Evolutionary conservation across 2,888 invertebrate species (phyloP), one percentile per base, ranked within the genome.

Genomic region (Hydriomena furcata): DNA sequence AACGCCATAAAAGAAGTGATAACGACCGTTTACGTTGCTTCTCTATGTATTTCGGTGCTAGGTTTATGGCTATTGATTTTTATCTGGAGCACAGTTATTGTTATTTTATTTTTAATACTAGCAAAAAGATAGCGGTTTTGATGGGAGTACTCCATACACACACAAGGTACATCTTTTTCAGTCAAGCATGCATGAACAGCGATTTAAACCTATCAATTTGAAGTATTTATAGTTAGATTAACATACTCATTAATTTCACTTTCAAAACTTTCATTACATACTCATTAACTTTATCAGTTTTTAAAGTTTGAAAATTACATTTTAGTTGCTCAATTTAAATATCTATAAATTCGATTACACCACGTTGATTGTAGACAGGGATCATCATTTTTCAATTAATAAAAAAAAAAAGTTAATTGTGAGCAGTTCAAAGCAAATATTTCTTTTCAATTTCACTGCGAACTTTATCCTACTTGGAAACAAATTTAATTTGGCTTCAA

Each of bases 1-100:
- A 71, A 68, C 63, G 68, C 70, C 77, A 77, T 86, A 84, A 86
- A 84, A 73, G 60, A 65, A 56, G 65, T 63, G 80, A 77, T 82
- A 82, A 79, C 76, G 71, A 69, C 69, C 73, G 67, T 71, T 74
- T 71, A 74, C 79, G 73, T 72, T 58, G 59, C 43, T 48, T 43
- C 59, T 59, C 45, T 24, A 61, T 52, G 53, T 52, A 61, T 57
- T 59, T 52, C 43, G 20, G 51, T 44, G 44, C 47, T 50, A 49
- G 50, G 40, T 61, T 61, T 61, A 61, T 52, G 46, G 48, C 6
- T 55, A 50, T 41, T 45, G 52, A 55, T 50, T 54, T 52, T 47
- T 47, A 41, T 54, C 37, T 24, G 23, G 21, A 31, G 13, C 27
- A 20, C 12, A 36, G 28, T 28, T n/a, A n/a, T n/a, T 42, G 17